Percentiles rank a stretch among this genome's conserved stretches.
Evolutionary conservation across 2,888 invertebrate species (phyloP).

Genomic region (Holacanthella duospinosa): DNA sequence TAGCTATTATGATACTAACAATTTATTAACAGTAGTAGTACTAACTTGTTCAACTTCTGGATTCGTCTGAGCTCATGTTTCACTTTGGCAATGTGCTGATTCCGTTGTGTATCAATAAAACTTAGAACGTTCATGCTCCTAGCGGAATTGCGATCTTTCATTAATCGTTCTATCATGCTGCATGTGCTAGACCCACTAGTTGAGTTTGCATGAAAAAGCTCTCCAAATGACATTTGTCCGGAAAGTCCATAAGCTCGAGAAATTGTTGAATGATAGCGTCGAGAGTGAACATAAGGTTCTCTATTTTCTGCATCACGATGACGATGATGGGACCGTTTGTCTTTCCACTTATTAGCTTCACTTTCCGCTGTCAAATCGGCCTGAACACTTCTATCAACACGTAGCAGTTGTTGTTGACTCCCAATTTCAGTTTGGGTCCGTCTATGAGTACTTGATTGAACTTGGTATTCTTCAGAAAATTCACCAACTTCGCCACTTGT

Average conservation of each 20-base stretch:
- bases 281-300: not conserved
- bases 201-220: not conserved
- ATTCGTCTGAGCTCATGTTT: conserved; percentile 18
- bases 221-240: not conserved
- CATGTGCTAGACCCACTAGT: conserved; percentile 10
- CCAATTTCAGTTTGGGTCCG: not conserved
- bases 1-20: not conserved
- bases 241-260: too few relatives aligned
- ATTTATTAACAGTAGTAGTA: not conserved
- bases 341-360: not conserved
- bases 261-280: not conserved
- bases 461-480: too few relatives aligned
- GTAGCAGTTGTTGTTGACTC: not conserved
- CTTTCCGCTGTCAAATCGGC: not conserved
- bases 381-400: not conserved
- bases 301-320: not conserved
- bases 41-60: conserved; percentile 14
- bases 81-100: conserved; percentile 13
- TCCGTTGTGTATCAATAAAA: conserved; percentile 17
- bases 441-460: not conserved
- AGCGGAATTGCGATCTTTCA: conserved; percentile 5
- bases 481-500: too few relatives aligned
- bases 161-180: conserved; percentile 10
- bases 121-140: conserved; percentile 13
- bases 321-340: not conserved